Percentiles rank a stretch among this genome's conserved stretches.
phyloP scores from a whole-genome alignment of 2,888 invertebrate genomes.

The Biston stratarius region DNA sequence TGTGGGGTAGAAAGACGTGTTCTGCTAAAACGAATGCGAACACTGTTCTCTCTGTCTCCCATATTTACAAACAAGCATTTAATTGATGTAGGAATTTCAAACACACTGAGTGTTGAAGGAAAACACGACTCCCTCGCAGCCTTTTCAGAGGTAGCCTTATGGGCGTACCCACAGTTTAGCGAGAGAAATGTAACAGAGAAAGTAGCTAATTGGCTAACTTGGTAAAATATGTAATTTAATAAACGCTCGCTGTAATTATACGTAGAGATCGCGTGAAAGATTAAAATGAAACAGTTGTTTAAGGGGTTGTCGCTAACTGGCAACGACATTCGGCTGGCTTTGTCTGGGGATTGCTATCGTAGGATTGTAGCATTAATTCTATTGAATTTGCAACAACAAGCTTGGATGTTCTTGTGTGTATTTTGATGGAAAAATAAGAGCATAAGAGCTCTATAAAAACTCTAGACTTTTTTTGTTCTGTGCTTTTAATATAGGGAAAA shows the following conservation, averaged over 20 bases:
- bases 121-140: constrained; percentile 64
- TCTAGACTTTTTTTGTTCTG: too few relatives aligned
- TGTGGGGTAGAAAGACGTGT: constrained; percentile 58
- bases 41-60: constrained; percentile 62
- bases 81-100: constrained; percentile 80
- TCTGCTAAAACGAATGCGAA: constrained; percentile 70
- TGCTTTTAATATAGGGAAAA: too few relatives aligned
- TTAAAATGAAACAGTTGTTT: constrained; percentile 37
- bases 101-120: constrained; percentile 69
- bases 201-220: constrained; percentile 38
- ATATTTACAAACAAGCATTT: constrained; percentile 80
- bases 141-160: constrained; percentile 49
- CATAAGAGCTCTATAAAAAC: too few relatives aligned
- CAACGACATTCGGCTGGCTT: constrained; percentile 11
- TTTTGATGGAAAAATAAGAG: background rate
- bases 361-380: constrained; percentile 17
- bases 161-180: constrained; percentile 47
- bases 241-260: constrained; percentile 35
- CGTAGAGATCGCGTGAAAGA: constrained; percentile 36
- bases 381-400: constrained; percentile 1
- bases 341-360: constrained; percentile 33
- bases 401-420: background rate
- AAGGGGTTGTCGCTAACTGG: constrained; percentile 30
- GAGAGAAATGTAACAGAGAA: constrained; percentile 40
- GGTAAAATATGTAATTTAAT: constrained; percentile 39